Evolutionary conservation across 2,113 vertebrate genomes (phyloP).

Genomic region (Leucoraja erinaceus): DNA sequence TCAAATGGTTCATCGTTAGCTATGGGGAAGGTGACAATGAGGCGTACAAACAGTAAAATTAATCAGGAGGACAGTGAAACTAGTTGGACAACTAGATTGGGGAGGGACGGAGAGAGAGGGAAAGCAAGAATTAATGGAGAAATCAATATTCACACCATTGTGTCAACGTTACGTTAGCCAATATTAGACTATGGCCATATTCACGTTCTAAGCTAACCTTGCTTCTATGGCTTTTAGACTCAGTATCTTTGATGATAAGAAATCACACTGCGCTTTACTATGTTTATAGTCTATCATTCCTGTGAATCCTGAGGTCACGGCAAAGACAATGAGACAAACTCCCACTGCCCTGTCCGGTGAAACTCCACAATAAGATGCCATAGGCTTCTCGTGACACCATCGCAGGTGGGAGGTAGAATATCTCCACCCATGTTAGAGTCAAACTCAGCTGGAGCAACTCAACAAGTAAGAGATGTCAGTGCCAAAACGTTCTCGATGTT

Average conservation of each 20-base stretch:
- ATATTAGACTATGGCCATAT: neutral
- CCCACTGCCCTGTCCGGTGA: neutral
- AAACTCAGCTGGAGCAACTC: neutral
- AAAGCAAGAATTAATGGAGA: too few species aligned
- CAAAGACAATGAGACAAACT: constrained; percentile 4
- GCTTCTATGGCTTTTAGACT: neutral
- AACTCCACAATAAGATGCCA: neutral
- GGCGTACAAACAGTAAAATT: too few species aligned
- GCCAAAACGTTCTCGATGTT: neutral
- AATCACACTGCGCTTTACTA: neutral
- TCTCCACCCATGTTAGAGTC: neutral
- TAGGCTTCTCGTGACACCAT: neutral
- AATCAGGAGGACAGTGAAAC: too few species aligned
- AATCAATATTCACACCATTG: too few species aligned
- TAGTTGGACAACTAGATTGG: too few species aligned
- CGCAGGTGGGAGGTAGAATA: neutral
- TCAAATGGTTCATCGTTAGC: too few species aligned
- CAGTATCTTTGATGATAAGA: neutral
- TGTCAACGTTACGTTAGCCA: neutral
- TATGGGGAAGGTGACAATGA: too few species aligned
- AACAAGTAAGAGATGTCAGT: neutral
- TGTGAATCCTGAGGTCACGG: neutral
- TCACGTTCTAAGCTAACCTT: neutral
- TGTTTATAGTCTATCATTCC: neutral
- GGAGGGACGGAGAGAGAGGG: too few species aligned